phyloP scores from a whole-genome alignment of 2,797 vertebrate genomes.

The Odontamblyopus lacepedii region DNA sequence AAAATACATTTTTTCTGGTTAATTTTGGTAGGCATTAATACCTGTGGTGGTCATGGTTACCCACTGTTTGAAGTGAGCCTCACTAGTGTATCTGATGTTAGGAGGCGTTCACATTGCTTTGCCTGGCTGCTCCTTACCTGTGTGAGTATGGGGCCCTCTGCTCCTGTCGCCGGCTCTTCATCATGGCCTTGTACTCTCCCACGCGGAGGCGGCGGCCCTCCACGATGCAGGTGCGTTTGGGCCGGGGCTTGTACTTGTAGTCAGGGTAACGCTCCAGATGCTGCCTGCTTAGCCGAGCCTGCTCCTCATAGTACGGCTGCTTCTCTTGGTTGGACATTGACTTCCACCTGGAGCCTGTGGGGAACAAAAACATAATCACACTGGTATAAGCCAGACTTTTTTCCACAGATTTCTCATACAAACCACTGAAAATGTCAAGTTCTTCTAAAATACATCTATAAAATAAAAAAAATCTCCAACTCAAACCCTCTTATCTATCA shows the following conservation, averaged over 20 bases:
- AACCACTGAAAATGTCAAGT: too few relatives aligned
- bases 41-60: neutral
- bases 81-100: neutral
- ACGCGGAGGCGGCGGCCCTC: constrained; percentile 92
- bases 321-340: constrained; percentile 98
- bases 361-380: neutral
- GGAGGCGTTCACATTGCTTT: neutral
- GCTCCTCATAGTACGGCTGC: constrained; percentile 97
- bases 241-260: constrained; percentile 96
- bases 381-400: neutral
- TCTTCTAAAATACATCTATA: too few relatives aligned
- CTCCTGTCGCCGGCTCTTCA: constrained; percentile 94
- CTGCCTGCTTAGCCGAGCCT: constrained; percentile 93
- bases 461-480: neutral
- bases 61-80: neutral
- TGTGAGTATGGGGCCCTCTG: constrained; percentile 79
- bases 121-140: constrained; percentile 53
- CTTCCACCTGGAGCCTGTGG: constrained; percentile 93
- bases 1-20: too few relatives aligned
- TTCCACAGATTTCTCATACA: neutral
- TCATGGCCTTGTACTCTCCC: constrained; percentile 98
- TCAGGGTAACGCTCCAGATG: constrained; percentile 97
- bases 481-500: neutral
- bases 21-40: too few relatives aligned
- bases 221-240: constrained; percentile 97